phyloP scores from a whole-genome alignment of 2,797 vertebrate species.

The Enteromius viviparus region DNA sequence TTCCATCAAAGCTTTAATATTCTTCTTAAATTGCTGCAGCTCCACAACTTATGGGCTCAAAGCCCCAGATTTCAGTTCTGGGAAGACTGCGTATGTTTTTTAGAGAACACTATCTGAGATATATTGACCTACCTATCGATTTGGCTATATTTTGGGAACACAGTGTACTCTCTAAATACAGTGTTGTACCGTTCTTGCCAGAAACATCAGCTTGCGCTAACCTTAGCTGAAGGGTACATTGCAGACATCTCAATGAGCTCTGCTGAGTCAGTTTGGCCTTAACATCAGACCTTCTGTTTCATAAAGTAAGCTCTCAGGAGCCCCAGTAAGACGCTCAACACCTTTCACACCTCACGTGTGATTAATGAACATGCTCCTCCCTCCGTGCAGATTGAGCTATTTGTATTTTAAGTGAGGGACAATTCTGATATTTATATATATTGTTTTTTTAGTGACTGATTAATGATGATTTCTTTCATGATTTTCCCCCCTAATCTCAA shows the following conservation, averaged over 20 bases:
- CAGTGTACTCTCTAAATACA: constrained; percentile 14
- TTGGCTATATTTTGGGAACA: constrained; percentile 43
- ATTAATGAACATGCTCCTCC: constrained; percentile 20
- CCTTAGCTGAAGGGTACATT: constrained; percentile 33
- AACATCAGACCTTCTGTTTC: constrained; percentile 24
- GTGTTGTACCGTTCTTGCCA: constrained; percentile 21
- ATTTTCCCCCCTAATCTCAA: too few species aligned
- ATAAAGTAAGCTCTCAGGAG: constrained; percentile 15
- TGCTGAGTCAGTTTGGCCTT: constrained; percentile 34
- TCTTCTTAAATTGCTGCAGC: neutral
- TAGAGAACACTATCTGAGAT: constrained; percentile 47
- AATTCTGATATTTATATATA: neutral
- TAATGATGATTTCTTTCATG: too few species aligned
- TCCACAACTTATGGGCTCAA: neutral
- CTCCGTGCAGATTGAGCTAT: neutral
- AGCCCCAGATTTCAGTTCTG: constrained; percentile 21
- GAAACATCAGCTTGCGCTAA: constrained; percentile 35
- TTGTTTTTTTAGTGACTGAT: too few species aligned
- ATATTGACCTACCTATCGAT: constrained; percentile 55
- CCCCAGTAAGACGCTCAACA: constrained; percentile 1
- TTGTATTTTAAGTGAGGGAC: neutral
- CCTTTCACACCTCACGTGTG: neutral
- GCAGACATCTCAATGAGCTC: constrained; percentile 40
- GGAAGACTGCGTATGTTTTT: constrained; percentile 44
- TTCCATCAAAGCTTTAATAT: neutral